Evolutionary conservation across 2,888 invertebrate species (phyloP).

Genomic region (Netelia melanura): DNA sequence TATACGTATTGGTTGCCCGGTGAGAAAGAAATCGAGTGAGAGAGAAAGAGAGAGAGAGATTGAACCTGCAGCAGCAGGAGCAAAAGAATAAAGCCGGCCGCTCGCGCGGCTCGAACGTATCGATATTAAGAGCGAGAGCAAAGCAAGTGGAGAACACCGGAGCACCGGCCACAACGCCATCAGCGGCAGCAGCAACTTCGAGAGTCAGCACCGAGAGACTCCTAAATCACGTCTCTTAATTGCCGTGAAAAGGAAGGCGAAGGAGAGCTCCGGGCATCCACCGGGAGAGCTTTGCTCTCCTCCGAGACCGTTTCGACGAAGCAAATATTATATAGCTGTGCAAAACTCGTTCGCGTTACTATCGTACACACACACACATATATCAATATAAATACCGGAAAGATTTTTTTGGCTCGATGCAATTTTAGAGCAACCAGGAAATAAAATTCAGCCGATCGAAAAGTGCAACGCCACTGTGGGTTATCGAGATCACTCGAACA

Average conservation of each 20-base stretch:
- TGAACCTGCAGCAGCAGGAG: slow-evolving; percentile 57
- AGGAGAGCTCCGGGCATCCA: slow-evolving; percentile 38
- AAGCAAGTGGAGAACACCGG: slow-evolving; percentile 60
- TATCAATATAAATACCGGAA: neutral
- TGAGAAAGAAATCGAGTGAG: slow-evolving; percentile 30
- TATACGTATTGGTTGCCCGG: neutral
- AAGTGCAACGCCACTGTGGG: neutral
- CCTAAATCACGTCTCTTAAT: slow-evolving; percentile 78
- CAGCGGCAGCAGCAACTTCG: slow-evolving; percentile 44
- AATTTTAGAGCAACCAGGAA: slow-evolving; percentile 61
- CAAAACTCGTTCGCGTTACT: slow-evolving; percentile 60
- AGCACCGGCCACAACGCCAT: slow-evolving; percentile 39
- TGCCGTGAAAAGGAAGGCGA: slow-evolving; percentile 69
- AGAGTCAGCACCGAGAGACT: slow-evolving; percentile 63
- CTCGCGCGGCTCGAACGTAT: slow-evolving; percentile 39
- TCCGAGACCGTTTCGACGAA: slow-evolving; percentile 53
- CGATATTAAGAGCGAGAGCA: slow-evolving; percentile 55
- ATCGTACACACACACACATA: neutral
- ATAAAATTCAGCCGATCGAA: slow-evolving; percentile 40
- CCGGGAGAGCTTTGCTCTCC: slow-evolving; percentile 48
- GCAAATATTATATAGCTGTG: slow-evolving; percentile 63
- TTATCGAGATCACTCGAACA: neutral
- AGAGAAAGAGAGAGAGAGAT: slow-evolving; percentile 10
- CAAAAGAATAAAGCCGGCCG: slow-evolving; percentile 53
- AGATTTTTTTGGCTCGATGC: slow-evolving; percentile 35